A percentile compares a stretch with the other conserved stretches of the same genome.
Conservation (phyloP, 2,797 vertebrate genomes). For the Sandelia bainsii region DNA sequence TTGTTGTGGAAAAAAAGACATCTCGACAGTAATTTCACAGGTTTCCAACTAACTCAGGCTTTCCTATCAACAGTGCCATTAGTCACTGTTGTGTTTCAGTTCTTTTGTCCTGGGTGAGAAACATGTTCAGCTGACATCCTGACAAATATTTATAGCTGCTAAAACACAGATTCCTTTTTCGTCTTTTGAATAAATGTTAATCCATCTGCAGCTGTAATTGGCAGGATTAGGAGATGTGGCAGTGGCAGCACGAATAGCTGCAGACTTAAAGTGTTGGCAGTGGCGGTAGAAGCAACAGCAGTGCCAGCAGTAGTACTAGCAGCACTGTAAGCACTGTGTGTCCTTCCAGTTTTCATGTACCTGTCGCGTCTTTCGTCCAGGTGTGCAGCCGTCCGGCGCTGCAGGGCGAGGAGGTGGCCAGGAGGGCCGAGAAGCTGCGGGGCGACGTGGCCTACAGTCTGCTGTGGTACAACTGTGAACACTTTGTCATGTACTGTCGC, state of each 20-base stretch:
- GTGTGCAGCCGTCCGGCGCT: slow-evolving; percentile 82
- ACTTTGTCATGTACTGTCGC: slow-evolving; percentile 94
- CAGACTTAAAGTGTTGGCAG: background rate
- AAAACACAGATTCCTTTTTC: background rate
- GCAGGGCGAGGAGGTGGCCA: slow-evolving; percentile 87
- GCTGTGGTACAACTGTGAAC: slow-evolving; percentile 97
- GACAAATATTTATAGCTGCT: background rate
- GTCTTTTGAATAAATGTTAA: slow-evolving; percentile 6
- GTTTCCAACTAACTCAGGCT: too few species aligned
- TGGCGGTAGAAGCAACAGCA: background rate
- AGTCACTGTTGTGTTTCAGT: too few species aligned
- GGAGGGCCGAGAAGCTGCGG: slow-evolving; percentile 88
- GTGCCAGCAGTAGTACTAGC: background rate
- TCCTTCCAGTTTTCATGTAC: background rate
- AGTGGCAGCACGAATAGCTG: background rate
- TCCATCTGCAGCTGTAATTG: background rate
- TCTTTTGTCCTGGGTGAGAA: too few species aligned
- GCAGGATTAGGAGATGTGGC: slow-evolving; percentile 13
- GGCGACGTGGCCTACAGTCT: slow-evolving; percentile 90
- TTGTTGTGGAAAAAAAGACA: too few species aligned
- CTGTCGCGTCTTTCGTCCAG: slow-evolving; percentile 28
- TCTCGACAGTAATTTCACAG: too few species aligned
- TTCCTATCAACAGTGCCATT: too few species aligned
- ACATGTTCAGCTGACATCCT: too few species aligned
- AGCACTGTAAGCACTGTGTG: background rate